Conservation (phyloP, 23 tunicate species). For the Trididemnum clinides region DNA sequence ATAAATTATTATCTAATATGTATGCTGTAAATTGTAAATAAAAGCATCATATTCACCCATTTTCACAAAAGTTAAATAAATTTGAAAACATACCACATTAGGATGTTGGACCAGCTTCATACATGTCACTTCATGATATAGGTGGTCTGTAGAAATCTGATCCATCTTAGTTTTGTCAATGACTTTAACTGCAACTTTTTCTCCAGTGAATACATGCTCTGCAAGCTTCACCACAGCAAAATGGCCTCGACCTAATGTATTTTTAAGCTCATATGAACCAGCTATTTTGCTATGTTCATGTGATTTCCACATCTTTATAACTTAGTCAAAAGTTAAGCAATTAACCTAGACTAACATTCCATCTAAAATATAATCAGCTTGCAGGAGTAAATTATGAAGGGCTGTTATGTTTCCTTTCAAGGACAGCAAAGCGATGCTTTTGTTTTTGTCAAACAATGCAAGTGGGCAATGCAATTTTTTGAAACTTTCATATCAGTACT, state of each 20-base stretch:
- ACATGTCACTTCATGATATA: constrained; percentile 95
- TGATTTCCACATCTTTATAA: constrained; percentile 60
- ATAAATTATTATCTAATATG: no score
- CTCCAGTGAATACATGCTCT: constrained; percentile 93
- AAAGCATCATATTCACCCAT: no score
- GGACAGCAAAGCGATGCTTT: no score
- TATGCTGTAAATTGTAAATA: no score
- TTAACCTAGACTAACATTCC: background rate
- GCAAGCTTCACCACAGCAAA: constrained; percentile 98
- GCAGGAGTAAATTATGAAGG: no score
- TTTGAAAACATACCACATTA: constrained; percentile 75
- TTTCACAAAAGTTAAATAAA: background rate
- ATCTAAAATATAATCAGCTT: no score
- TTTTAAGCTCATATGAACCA: constrained; percentile 80
- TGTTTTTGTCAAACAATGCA: no score
- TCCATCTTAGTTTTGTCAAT: constrained; percentile 97
- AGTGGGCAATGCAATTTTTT: no score
- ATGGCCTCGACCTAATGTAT: constrained; percentile 88
- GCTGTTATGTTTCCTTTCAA: no score
- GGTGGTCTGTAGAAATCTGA: constrained; percentile 80
- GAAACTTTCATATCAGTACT: no score
- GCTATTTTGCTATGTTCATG: constrained; percentile 74
- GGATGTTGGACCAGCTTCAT: constrained; percentile 99
- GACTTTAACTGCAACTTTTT: constrained; percentile 94
- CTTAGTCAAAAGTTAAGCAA: background rate